Conservation (phyloP, 2,113 vertebrate species). For the Arothron firmamentum region DNA sequence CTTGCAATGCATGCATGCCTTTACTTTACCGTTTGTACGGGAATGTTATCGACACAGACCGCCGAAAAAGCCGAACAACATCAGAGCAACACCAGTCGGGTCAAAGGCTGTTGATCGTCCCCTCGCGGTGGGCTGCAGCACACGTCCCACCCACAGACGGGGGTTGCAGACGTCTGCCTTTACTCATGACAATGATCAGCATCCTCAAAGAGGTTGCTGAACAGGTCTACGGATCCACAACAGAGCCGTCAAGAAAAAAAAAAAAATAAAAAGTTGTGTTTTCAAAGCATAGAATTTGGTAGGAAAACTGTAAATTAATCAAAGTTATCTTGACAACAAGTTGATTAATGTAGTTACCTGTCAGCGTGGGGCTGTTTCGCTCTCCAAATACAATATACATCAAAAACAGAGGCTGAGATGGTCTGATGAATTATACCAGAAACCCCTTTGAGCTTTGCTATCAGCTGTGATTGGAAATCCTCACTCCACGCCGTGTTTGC, state of each 20-base stretch:
- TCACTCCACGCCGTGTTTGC: conserved; percentile 29
- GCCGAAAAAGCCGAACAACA: no score
- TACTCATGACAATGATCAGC: no score
- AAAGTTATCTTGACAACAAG: no score
- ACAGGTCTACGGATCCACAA: neutral
- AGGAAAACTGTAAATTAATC: conserved; percentile 5
- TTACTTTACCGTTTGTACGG: conserved; percentile 44
- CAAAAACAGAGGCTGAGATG: conserved; percentile 25
- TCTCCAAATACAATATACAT: conserved; percentile 22
- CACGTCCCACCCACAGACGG: no score
- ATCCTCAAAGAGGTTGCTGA: no score
- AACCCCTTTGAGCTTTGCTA: conserved; percentile 19
- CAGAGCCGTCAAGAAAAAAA: neutral
- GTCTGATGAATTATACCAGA: conserved; percentile 53
- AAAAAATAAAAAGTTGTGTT: conserved; percentile 2
- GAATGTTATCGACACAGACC: conserved; percentile 7
- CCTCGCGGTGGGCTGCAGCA: no score
- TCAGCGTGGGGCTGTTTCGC: neutral
- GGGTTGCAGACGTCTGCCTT: no score
- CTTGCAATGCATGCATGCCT: conserved; percentile 60
- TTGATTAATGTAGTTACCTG: no score
- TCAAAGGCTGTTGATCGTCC: no score
- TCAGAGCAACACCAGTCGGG: no score
- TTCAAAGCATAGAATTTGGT: conserved; percentile 13
- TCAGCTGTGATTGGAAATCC: conserved; percentile 39